Percentiles rank a stretch among this genome's conserved stretches.
phyloP scores from a whole-genome alignment of 2,888 invertebrate species.

The Parelbella ahira region DNA sequence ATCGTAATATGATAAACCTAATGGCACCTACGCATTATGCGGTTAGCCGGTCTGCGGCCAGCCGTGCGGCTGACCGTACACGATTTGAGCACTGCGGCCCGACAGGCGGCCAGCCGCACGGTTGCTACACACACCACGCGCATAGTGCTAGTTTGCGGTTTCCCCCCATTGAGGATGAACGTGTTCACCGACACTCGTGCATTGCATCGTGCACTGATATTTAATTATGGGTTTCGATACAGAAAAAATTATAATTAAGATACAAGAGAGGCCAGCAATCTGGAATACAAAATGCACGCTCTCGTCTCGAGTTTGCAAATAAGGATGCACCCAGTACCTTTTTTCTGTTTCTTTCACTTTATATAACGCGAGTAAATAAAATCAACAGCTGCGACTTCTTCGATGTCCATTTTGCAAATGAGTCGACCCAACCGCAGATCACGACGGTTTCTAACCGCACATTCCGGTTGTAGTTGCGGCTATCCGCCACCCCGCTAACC shows the following conservation, averaged over 20 bases:
- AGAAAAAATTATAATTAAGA: neutral
- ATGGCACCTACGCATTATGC: too few relatives aligned
- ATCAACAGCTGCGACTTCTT: slow-evolving; percentile 13
- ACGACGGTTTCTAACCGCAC: slow-evolving; percentile 26
- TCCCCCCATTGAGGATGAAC: neutral
- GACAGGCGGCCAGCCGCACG: neutral
- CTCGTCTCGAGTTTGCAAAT: slow-evolving; percentile 31
- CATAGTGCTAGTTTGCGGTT: neutral
- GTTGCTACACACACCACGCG: too few relatives aligned
- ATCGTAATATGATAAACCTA: too few relatives aligned
- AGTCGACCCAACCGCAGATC: slow-evolving; percentile 25
- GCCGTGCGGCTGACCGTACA: too few relatives aligned
- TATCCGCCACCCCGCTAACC: too few relatives aligned
- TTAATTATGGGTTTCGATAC: neutral
- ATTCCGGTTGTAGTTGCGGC: slow-evolving; percentile 13
- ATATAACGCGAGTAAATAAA: neutral
- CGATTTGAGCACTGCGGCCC: slow-evolving; percentile 2
- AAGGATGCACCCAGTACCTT: slow-evolving; percentile 32
- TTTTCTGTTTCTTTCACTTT: slow-evolving; percentile 28
- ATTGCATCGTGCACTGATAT: too few relatives aligned
- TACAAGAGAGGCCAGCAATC: neutral
- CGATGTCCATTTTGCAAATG: slow-evolving; percentile 25
- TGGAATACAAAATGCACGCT: slow-evolving; percentile 21
- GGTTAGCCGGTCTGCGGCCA: too few relatives aligned
- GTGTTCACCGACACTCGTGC: too few relatives aligned